Evolutionary conservation across 2,797 vertebrate genomes (phyloP).

Genomic region (Eleutherodactylus coqui): DNA sequence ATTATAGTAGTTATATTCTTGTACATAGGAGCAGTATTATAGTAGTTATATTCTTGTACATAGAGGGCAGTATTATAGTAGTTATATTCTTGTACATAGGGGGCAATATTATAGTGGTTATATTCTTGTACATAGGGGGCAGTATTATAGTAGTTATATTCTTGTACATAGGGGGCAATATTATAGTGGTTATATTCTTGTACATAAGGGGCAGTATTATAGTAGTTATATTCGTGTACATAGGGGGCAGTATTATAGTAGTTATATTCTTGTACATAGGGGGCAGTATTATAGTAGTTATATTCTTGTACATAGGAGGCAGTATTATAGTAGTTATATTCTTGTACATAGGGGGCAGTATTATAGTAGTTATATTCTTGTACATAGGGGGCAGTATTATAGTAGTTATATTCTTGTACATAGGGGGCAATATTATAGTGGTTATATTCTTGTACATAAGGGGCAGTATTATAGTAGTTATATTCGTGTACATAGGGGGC

Average conservation of each 20-base stretch:
- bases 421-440: neutral
- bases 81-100: constrained; percentile 2
- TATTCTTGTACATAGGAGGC: constrained; percentile 2
- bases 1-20: no score
- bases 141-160: constrained; percentile 17
- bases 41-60: no score
- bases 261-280: constrained; percentile 5
- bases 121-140: no score
- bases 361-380: neutral
- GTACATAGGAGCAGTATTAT: no score
- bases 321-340: constrained; percentile 13
- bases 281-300: neutral
- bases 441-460: neutral
- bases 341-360: neutral
- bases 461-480: neutral
- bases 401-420: neutral
- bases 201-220: constrained; percentile 8
- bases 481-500: neutral
- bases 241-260: neutral
- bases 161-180: neutral
- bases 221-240: constrained; percentile 6
- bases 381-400: neutral
- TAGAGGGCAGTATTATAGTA: constrained; percentile 13
- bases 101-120: no score
- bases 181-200: neutral